Evolutionary conservation across 2,888 invertebrate genomes (phyloP).

Genomic region (Pammene fasciana): DNA sequence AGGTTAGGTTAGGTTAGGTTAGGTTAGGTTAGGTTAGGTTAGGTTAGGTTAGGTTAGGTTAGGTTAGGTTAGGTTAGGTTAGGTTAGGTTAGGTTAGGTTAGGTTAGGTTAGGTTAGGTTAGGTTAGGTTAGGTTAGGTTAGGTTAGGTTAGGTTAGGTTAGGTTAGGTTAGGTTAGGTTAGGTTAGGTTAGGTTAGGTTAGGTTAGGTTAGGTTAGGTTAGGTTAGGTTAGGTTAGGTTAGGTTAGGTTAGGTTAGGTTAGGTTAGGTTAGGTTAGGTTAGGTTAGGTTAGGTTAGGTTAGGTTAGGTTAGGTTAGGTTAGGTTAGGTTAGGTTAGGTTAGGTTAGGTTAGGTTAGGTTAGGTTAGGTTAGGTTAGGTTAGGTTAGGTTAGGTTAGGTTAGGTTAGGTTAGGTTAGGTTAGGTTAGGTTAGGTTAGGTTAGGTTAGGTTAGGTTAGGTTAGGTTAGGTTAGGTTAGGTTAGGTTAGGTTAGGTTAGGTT

Average conservation of each 20-base stretch:
- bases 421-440: no score
- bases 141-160: slow-evolving; percentile 7
- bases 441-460: no score
- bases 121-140: slow-evolving; percentile 7
- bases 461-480: slow-evolving; percentile 7
- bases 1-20: slow-evolving; percentile 7
- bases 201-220: slow-evolving; percentile 7
- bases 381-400: no score
- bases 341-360: slow-evolving; percentile 7
- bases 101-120: slow-evolving; percentile 7
- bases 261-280: slow-evolving; percentile 7
- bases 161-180: slow-evolving; percentile 7
- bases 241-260: slow-evolving; percentile 7
- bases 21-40: slow-evolving; percentile 7
- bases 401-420: no score
- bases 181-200: slow-evolving; percentile 7
- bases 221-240: slow-evolving; percentile 7
- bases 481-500: slow-evolving; percentile 7
- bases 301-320: slow-evolving; percentile 7
- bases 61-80: slow-evolving; percentile 7
- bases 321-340: slow-evolving; percentile 7
- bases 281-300: slow-evolving; percentile 7
- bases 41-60: slow-evolving; percentile 7
- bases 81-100: slow-evolving; percentile 7
- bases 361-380: no score